phyloP scores from a whole-genome alignment of 2,113 vertebrate genomes.

The Argyrosomus japonicus region DNA sequence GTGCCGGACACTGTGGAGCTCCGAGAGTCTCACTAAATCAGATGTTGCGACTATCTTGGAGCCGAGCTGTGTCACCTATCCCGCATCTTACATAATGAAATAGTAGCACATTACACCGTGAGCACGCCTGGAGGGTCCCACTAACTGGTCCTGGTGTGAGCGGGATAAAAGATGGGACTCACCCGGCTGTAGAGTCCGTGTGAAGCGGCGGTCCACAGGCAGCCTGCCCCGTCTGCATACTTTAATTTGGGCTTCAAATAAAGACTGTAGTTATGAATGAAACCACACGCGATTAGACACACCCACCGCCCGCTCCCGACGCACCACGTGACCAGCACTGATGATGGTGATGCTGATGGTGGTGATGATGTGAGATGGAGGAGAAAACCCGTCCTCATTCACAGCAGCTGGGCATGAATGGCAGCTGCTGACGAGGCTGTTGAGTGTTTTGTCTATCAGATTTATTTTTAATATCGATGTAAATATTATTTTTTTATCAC shows the following conservation, averaged over 20 bases:
- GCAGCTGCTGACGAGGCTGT: not conserved
- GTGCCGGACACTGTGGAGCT: not conserved
- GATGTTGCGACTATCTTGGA: conserved; percentile 15
- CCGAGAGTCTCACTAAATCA: conserved; percentile 10
- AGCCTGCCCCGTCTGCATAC: conserved; percentile 73
- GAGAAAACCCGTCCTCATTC: conserved; percentile 63
- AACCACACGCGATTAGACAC: conserved; percentile 81
- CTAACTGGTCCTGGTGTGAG: conserved; percentile 15
- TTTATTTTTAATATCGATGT: not conserved
- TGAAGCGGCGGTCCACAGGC: conserved; percentile 69
- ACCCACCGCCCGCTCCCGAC: conserved; percentile 80
- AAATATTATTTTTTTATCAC: not conserved
- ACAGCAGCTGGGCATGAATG: conserved; percentile 56
- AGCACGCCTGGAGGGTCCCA: not conserved
- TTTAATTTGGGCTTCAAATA: conserved; percentile 80
- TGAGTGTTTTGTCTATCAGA: not conserved
- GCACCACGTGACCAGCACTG: conserved; percentile 73
- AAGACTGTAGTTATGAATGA: conserved; percentile 87
- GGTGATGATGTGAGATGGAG: conserved; percentile 63
- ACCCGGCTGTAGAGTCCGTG: conserved; percentile 73
- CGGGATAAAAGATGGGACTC: conserved; percentile 55
- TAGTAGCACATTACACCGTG: conserved; percentile 34
- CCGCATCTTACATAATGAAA: conserved; percentile 62
- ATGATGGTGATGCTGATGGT: conserved; percentile 54
- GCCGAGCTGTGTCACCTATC: conserved; percentile 35